phyloP scores from a whole-genome alignment of 2,113 vertebrate species.

The Corynorhinus townsendii region DNA sequence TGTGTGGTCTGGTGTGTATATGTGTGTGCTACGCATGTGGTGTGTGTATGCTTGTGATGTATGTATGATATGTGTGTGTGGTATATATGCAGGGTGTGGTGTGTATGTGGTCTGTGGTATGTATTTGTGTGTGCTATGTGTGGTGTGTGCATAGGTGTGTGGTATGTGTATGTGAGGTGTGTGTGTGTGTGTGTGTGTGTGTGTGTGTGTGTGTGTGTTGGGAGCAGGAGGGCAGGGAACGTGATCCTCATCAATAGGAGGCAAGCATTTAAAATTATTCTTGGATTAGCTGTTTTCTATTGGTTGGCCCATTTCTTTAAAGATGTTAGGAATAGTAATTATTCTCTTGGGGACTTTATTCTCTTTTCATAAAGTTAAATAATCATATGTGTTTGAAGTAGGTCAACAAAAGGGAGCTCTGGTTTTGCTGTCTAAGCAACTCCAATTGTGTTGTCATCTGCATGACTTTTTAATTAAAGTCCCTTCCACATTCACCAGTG shows the following conservation, averaged over 20 bases:
- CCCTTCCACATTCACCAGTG: neutral
- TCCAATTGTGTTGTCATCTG: neutral
- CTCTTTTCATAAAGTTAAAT: constrained; percentile 10
- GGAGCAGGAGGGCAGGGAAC: neutral
- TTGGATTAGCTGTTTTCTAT: neutral
- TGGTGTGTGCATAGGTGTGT: neutral
- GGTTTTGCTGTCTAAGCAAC: neutral
- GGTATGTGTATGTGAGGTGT: neutral
- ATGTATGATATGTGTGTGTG: neutral
- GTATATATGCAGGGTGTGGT: neutral
- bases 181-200: too few relatives aligned
- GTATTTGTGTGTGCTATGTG: neutral
- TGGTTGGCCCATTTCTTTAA: neutral
- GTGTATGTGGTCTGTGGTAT: neutral
- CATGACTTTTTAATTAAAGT: constrained; percentile 4
- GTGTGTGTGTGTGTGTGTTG: neutral
- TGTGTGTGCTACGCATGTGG: neutral
- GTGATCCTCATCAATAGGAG: neutral
- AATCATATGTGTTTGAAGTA: constrained; percentile 1
- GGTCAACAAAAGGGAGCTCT: neutral
- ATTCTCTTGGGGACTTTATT: neutral
- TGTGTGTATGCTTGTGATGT: neutral
- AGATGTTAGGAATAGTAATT: neutral
- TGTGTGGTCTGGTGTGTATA: neutral
- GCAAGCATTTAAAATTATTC: neutral